These are phyloP conservation scores for Cryptomyrus ogoouensis DNA, from an alignment of 2,113 vertebrate genomes.

Conservation along the genomic window DNA sequence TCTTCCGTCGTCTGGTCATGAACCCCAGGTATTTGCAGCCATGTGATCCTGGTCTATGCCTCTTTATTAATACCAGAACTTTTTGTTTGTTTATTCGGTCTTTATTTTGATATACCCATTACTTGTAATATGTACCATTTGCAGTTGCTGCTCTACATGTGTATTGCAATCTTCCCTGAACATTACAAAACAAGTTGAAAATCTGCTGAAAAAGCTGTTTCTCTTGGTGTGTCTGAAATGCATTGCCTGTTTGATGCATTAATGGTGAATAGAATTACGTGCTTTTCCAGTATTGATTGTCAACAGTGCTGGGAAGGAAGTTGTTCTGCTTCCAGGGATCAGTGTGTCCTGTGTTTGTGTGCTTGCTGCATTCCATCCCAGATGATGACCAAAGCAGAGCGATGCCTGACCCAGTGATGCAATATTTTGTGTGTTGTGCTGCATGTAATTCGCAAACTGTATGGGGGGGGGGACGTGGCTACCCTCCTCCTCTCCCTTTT, in stretches of 20 bases:
- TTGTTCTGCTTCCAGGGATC: not conserved
- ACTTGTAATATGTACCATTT: not conserved
- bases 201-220: not conserved
- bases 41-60: not conserved
- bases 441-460: not conserved
- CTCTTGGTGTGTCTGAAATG: not conserved
- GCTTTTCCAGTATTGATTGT: not conserved
- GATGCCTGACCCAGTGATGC: not conserved
- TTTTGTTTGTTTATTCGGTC: not conserved
- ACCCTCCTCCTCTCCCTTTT: not conserved
- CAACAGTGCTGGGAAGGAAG: not conserved
- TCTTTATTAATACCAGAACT: not conserved
- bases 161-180: not conserved
- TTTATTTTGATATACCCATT: not conserved
- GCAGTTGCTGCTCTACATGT: not conserved
- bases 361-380: not conserved
- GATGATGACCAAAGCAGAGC: not conserved
- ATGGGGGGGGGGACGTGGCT: not conserved
- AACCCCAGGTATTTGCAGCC: constrained; percentile 78
- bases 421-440: not conserved
- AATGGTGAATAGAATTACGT: not conserved
- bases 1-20: constrained; percentile 95
- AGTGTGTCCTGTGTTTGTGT: not conserved
- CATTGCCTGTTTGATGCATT: not conserved
- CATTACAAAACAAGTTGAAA: not conserved